Evolutionary conservation across 2,113 vertebrate species (phyloP), one percentile per base, ranked within the genome.

Genomic region (Tachysurus fulvidraco): DNA sequence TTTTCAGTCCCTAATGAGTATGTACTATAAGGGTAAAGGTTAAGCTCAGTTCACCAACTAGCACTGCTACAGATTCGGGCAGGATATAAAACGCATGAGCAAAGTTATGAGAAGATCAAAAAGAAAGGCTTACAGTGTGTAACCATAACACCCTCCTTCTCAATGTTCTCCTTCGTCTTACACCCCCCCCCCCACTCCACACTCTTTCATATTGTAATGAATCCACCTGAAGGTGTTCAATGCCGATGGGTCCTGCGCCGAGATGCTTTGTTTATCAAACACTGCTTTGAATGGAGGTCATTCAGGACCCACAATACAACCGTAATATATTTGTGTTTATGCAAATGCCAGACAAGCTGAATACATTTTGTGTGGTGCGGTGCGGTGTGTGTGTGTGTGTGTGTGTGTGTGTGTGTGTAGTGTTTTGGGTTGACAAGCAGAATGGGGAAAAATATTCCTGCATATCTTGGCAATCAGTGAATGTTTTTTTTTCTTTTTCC

Each of bases 51-150:
- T 54, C 77, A 67, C 71, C 81, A 46, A 4, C 79, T 25, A n/a
- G 19, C 14, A 65, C 60, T 50, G 41, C 46, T 44, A 25, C 21
- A 60, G 55, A 44, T 14, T 13, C 28, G 52, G 55, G 52, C 25
- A 64, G 52, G 36, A 64, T 62, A 83, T 69, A 9, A 79, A 67
- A 69, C 88, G 88, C 91, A 88, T 91, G 91, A 88, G 89, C 88
- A 4, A 83, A 76, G 57, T 60, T 83, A 55, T 62, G 23, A 78
- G 65, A 60, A 50, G 54, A 86, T 86, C 62, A 69, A 81, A 88
- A 89, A 84, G 85, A 76, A 88, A 87, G 25, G 36, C 83, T 62
- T 46, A 28, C 83, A 65, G 54, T 69, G 64, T 89, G 69, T 84
- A 77, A 87, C 85, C 88, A 65, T 85, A 23, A 62, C 67, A 17